Evolutionary conservation across 2,888 invertebrate genomes (phyloP).

Genomic region (Halictus ligatus): DNA sequence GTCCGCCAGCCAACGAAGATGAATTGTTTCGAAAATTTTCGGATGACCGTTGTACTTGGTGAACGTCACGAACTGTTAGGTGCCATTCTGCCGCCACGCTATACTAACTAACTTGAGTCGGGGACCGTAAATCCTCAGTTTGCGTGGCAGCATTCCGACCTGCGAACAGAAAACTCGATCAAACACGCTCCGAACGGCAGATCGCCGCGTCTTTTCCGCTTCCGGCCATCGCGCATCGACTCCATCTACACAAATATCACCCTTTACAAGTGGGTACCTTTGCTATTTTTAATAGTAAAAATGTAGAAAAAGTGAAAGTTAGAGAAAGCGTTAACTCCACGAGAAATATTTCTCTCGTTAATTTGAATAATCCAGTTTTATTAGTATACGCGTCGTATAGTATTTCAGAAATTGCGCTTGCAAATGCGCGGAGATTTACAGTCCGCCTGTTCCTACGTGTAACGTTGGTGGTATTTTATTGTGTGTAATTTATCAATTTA

Average conservation of each 20-base stretch:
- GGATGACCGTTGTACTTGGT: constrained; percentile 30
- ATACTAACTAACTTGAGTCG: constrained; percentile 82
- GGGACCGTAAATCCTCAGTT: constrained; percentile 79
- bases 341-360: too few species aligned
- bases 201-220: neutral
- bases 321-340: too few species aligned
- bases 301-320: too few species aligned
- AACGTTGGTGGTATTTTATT: neutral
- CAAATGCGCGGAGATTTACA: neutral
- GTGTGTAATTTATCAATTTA: neutral
- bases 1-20: constrained; percentile 23
- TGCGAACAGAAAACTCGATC: constrained; percentile 36
- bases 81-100: constrained; percentile 80
- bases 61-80: constrained; percentile 25
- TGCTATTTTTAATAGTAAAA: too few species aligned
- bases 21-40: constrained; percentile 38
- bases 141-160: constrained; percentile 83
- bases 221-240: neutral
- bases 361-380: neutral
- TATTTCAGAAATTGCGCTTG: neutral
- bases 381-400: neutral
- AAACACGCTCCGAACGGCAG: neutral
- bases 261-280: too few species aligned
- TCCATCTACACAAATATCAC: neutral
- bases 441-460: too few species aligned